A percentile compares a stretch with the other conserved stretches of the same genome.
Conservation (phyloP, 1,140 invertebrate species). For the Harlomillsia oculata region DNA sequence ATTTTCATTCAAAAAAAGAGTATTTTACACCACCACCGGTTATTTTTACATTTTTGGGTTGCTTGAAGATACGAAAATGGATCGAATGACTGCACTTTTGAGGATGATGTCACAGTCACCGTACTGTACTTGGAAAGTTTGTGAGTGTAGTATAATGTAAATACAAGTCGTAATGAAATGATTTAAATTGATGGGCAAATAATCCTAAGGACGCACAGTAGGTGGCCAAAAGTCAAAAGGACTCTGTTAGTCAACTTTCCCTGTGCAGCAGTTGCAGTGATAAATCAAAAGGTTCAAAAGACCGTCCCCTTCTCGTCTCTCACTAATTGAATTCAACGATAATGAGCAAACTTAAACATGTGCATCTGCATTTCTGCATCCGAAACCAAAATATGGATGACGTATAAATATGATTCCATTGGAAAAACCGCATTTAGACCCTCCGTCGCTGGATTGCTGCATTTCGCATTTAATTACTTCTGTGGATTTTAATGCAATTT, state of each 20-base stretch:
- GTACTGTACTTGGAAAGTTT: too few species aligned
- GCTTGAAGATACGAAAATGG: too few species aligned
- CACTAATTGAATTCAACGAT: constrained; percentile 24
- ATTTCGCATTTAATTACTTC: neutral
- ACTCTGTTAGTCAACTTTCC: neutral
- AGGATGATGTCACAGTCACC: too few species aligned
- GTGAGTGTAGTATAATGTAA: too few species aligned
- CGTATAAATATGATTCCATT: neutral
- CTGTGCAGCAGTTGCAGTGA: neutral
- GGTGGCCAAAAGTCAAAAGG: neutral
- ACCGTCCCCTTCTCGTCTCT: constrained; percentile 4
- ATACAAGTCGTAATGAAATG: constrained; percentile 3
- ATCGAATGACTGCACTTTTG: too few species aligned
- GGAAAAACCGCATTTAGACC: neutral
- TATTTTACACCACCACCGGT: too few species aligned
- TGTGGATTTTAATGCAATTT: neutral
- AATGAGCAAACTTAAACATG: constrained; percentile 23
- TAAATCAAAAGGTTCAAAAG: constrained; percentile 15
- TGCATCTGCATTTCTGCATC: constrained; percentile 1
- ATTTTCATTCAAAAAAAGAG: too few species aligned
- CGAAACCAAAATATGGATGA: too few species aligned
- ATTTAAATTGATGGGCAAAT: constrained; percentile 22
- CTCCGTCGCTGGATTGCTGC: neutral
- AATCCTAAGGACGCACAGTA: constrained; percentile 16
- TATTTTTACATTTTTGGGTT: too few species aligned